Evolutionary conservation across 2,797 vertebrate genomes (phyloP), one percentile per base, ranked within the genome.

Genomic region (Anguilla obscura): DNA sequence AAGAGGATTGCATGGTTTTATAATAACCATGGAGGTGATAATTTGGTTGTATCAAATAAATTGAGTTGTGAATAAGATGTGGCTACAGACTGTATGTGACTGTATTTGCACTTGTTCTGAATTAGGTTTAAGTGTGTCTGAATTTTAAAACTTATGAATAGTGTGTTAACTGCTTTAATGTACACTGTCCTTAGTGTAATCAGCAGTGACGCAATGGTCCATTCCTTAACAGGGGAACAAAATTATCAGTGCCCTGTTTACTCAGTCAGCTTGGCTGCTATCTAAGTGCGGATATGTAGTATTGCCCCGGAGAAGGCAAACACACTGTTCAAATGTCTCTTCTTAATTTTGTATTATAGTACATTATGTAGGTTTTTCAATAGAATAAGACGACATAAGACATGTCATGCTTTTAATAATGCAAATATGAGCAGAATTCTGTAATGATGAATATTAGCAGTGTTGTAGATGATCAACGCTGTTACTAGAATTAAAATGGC

Each of bases 151-250:
- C 30, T 1, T 79, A 14, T 33, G 30, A 33, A 40, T 79, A 87
- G 54, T 85, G 14, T 33, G 33, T 63, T 83, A 85, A 27, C 85
- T 63, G 90, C 91, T 88, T 90, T 91, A 71, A 7, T n/a, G 9
- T 82, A 50, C 21, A 76, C 40, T 79, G 36, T 7, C 16, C 40
- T 82, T 82, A n/a, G 21, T 21, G 74, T 40, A 79, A 21, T 21
- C 79, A 82, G 79, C 18, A n/a, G 45, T 50, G 24, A 45, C 6
- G 12, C 74, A 36, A 30, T 30, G 24, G 48, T 21, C 24, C 40
- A 45, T 50, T 50, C 24, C 40, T 45, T 50, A 50, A 50, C 40
- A 80, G 16, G 9, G 45, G 36, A 79, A 74, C 8, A 79, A 79
- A 3, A 79, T 24, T 48, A 48, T 45, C 40, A 24, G 7, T 82